Conservation (phyloP, 2,113 vertebrate species). For the Podocnemis expansa region DNA sequence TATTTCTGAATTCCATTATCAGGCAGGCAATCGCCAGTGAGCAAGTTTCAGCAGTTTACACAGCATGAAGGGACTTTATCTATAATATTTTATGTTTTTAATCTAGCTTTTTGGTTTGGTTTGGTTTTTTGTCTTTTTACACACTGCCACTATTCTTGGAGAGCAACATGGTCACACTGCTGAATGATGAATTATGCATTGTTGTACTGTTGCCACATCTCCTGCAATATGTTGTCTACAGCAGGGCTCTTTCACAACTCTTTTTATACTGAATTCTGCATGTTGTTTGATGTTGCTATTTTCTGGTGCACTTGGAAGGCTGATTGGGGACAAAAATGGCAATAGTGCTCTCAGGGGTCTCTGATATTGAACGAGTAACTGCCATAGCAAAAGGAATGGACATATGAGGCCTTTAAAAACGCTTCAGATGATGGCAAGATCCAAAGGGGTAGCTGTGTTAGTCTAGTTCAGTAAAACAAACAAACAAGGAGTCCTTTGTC, state of each 20-base stretch:
- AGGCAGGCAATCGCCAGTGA: neutral
- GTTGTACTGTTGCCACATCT: neutral
- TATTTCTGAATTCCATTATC: slow-evolving; percentile 20
- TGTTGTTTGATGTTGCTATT: neutral
- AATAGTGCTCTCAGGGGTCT: neutral
- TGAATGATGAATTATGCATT: neutral
- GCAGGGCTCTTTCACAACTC: neutral
- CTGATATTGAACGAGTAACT: neutral
- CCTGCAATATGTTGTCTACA: neutral
- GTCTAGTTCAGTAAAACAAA: too few species aligned
- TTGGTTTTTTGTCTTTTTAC: neutral
- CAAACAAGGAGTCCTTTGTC: too few species aligned
- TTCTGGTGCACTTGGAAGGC: neutral
- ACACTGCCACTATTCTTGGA: neutral
- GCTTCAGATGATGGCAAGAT: neutral
- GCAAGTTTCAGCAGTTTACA: neutral
- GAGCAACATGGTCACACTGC: neutral
- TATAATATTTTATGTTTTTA: neutral
- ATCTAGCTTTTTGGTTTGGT: neutral
- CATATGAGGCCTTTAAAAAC: neutral
- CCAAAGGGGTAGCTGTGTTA: too few species aligned
- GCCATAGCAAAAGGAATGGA: neutral
- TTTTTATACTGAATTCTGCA: slow-evolving; percentile 8
- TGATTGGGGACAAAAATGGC: neutral
- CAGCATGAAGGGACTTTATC: neutral